Percentiles rank a stretch among this genome's conserved stretches.
These are phyloP conservation scores for Mormyrus iriodes DNA, from an alignment of 2,113 vertebrate species.

Conservation along the genomic window DNA sequence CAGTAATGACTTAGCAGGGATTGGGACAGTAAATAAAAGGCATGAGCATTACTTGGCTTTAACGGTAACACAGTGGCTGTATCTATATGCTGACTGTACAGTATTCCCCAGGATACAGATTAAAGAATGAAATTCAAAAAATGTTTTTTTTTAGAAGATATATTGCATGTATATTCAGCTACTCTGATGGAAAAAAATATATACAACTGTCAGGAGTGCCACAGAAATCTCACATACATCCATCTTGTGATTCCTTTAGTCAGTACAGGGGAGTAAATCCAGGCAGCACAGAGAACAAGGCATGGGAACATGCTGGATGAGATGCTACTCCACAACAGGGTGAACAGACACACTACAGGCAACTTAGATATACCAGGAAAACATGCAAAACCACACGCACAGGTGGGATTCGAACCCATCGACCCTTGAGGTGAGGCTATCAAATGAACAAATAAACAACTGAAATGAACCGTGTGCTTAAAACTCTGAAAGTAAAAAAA, in stretches of 20 bases:
- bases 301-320: background rate
- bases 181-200: background rate
- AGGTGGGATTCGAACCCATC: background rate
- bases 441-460: background rate
- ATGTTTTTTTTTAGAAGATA: background rate
- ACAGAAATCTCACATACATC: background rate
- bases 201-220: background rate
- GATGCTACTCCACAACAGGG: background rate
- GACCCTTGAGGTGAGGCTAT: background rate
- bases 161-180: background rate
- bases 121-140: background rate
- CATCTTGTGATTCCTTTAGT: background rate
- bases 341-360: background rate
- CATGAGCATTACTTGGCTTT: background rate
- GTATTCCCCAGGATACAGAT: background rate
- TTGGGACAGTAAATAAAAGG: background rate
- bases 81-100: conserved; percentile 1
- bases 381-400: background rate
- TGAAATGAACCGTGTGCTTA: conserved; percentile 42
- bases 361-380: background rate
- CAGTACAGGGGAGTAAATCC: background rate
- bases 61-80: background rate
- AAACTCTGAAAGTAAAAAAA: conserved; percentile 55
- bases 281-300: background rate
- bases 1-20: background rate